These are phyloP conservation scores for Brachystomella parvula DNA, from an alignment of 1,140 invertebrate species.

Conservation along the genomic window DNA sequence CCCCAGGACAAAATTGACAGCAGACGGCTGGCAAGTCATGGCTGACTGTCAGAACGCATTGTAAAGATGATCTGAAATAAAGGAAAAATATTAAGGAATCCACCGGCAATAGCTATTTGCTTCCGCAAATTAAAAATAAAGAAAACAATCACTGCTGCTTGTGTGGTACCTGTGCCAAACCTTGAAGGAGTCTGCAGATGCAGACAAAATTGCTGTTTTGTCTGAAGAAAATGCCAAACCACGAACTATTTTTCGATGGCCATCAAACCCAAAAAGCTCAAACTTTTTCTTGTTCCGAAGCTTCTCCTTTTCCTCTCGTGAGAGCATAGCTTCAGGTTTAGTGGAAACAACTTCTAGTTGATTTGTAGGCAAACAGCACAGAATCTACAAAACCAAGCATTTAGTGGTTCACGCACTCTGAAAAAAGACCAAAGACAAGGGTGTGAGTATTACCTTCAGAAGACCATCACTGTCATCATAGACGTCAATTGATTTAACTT, in stretches of 20 bases:
- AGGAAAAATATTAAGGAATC: too few species aligned
- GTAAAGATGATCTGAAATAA: slow-evolving; percentile 56
- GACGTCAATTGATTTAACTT: slow-evolving; percentile 30
- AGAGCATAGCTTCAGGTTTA: neutral
- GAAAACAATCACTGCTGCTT: neutral
- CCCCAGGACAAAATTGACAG: slow-evolving; percentile 74
- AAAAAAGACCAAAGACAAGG: neutral
- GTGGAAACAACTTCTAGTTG: slow-evolving; percentile 29
- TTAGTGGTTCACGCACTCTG: too few species aligned
- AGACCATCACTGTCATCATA: slow-evolving; percentile 19
- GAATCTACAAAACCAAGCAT: slow-evolving; percentile 22
- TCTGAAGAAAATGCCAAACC: slow-evolving; percentile 84
- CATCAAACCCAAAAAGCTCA: slow-evolving; percentile 44
- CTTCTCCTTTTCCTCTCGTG: neutral
- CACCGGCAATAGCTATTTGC: neutral
- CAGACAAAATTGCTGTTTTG: slow-evolving; percentile 73
- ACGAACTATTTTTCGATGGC: slow-evolving; percentile 82
- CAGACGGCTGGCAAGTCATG: slow-evolving; percentile 54
- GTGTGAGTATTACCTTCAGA: slow-evolving; percentile 24
- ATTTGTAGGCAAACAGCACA: slow-evolving; percentile 33
- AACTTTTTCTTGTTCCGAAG: neutral
- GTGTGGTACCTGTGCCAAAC: slow-evolving; percentile 75
- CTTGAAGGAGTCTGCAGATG: slow-evolving; percentile 77
- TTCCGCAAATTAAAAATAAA: neutral
- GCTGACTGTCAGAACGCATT: slow-evolving; percentile 71